Percentiles rank a stretch among this genome's conserved stretches.
These are phyloP conservation scores for Lytechinus variegatus DNA, from an alignment of 35 echinoderm and acorn worm species.

Conservation along the genomic window DNA sequence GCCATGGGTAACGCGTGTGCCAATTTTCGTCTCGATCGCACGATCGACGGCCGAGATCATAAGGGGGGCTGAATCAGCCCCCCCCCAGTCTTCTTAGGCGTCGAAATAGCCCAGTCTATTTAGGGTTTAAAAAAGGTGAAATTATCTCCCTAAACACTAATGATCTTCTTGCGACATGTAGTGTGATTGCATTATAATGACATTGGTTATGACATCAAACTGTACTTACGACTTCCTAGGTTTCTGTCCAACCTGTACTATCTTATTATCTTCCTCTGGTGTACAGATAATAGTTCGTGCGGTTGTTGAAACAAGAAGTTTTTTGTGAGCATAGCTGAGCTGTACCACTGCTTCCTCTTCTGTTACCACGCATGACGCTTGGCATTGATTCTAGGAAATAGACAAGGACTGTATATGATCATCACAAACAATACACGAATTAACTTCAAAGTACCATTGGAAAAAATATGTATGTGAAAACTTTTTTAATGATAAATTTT, in stretches of 20 bases:
- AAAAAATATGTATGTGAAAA: no score
- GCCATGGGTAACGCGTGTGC: no score
- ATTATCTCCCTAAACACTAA: no score
- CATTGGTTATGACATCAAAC: background rate
- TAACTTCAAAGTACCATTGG: no score
- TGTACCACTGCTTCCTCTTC: slow-evolving; percentile 81
- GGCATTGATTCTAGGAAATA: slow-evolving; percentile 60
- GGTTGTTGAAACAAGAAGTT: slow-evolving; percentile 77
- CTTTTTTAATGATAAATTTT: no score
- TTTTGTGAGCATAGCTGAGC: slow-evolving; percentile 83
- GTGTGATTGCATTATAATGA: background rate
- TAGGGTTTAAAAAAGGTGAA: no score
- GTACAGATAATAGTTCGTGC: slow-evolving; percentile 82
- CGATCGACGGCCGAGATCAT: no score
- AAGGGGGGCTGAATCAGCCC: no score
- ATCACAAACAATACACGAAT: background rate
- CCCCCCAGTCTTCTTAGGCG: no score
- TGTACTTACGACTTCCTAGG: slow-evolving; percentile 87
- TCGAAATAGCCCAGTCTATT: no score
- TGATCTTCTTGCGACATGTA: no score
- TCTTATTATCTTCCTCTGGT: slow-evolving; percentile 81
- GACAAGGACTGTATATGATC: background rate
- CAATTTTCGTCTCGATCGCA: no score
- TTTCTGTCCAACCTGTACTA: slow-evolving; percentile 88
- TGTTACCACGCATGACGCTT: slow-evolving; percentile 62